Evolutionary conservation across 2,888 invertebrate species (phyloP).

Genomic region (Papilio elwesi): DNA sequence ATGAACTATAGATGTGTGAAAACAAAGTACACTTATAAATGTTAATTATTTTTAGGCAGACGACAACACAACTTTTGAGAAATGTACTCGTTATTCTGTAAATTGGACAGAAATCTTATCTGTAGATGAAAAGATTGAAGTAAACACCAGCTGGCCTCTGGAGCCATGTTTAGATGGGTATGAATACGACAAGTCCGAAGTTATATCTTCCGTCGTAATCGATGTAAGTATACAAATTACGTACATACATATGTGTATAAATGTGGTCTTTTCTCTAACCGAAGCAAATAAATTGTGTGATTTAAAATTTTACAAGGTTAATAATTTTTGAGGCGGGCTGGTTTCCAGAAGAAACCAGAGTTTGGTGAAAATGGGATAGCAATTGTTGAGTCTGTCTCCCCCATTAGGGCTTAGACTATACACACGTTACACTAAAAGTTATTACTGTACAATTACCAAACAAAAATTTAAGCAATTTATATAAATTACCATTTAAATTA

Average conservation of each 20-base stretch:
- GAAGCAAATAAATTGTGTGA: not conserved
- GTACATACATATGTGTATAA: not conserved
- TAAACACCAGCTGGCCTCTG: constrained; percentile 85
- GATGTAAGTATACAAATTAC: constrained; percentile 85
- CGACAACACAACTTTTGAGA: constrained; percentile 84
- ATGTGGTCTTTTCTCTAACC: not conserved
- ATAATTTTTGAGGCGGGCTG: not conserved
- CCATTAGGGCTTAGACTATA: too few relatives aligned
- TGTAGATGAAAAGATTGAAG: constrained; percentile 57
- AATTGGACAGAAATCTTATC: constrained; percentile 87
- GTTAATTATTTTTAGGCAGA: constrained; percentile 54
- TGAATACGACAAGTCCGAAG: constrained; percentile 89
- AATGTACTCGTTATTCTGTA: constrained; percentile 88
- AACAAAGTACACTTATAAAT: not conserved
- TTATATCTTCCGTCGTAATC: constrained; percentile 91
- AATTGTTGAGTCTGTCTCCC: too few relatives aligned
- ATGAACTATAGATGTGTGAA: too few relatives aligned
- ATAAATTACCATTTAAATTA: too few relatives aligned
- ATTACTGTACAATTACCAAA: too few relatives aligned
- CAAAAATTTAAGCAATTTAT: too few relatives aligned
- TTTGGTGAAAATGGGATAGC: too few relatives aligned
- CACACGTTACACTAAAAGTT: too few relatives aligned
- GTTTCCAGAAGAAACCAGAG: not conserved
- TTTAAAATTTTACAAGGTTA: not conserved
- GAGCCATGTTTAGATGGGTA: constrained; percentile 90